phyloP scores from a whole-genome alignment of 2,113 vertebrate genomes.

The Catagonus wagneri region DNA sequence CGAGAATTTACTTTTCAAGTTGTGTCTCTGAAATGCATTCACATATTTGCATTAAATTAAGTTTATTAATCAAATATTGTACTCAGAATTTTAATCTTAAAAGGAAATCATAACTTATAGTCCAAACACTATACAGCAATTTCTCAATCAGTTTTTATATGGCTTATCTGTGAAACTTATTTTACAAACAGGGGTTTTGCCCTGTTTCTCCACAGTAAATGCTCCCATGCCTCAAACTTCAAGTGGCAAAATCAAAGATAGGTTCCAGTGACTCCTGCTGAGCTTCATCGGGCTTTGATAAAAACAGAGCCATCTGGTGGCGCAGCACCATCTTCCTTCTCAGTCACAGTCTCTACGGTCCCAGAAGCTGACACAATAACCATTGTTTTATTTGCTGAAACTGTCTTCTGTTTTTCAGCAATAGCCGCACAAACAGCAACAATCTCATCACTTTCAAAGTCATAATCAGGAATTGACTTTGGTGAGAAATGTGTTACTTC shows the following conservation, averaged over 20 bases:
- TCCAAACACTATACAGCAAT: conserved; percentile 42
- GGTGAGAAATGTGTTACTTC: conserved; percentile 83
- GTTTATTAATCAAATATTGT: conserved; percentile 40
- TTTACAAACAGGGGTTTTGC: conserved; percentile 49
- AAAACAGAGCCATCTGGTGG: conserved; percentile 87
- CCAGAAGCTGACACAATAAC: conserved; percentile 92
- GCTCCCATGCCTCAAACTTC: background rate
- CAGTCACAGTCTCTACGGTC: conserved; percentile 85
- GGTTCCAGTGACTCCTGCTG: background rate
- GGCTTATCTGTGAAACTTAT: conserved; percentile 42
- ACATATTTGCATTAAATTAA: conserved; percentile 42
- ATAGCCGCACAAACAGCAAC: conserved; percentile 95
- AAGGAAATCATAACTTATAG: conserved; percentile 29
- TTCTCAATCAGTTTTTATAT: conserved; percentile 56
- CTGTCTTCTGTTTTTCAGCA: conserved; percentile 91
- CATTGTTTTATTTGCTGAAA: conserved; percentile 87
- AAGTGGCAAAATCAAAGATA: conserved; percentile 44
- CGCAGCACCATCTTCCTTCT: conserved; percentile 79
- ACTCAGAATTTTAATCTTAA: conserved; percentile 54
- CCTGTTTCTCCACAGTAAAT: background rate
- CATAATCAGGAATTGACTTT: conserved; percentile 94
- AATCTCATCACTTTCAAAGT: conserved; percentile 98
- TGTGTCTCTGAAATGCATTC: conserved; percentile 51
- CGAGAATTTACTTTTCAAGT: conserved; percentile 35
- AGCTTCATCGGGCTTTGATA: conserved; percentile 91